phyloP scores from a whole-genome alignment of 2,888 invertebrate genomes.

The Oligia latruncula region DNA sequence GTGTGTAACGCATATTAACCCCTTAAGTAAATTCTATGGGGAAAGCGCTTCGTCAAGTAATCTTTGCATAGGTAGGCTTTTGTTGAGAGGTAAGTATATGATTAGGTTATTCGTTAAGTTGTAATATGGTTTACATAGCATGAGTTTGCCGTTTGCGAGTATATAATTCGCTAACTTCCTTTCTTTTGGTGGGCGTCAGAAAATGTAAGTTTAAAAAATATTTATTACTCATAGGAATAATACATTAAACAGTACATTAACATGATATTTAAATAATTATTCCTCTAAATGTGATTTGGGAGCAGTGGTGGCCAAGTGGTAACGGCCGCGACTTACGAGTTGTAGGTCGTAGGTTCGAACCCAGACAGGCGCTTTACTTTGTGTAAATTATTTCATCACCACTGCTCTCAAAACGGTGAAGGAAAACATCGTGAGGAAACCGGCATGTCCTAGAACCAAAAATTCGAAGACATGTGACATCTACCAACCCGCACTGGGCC shows the following conservation, averaged over 20 bases:
- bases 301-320: no score
- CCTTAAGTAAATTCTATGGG: constrained; percentile 44
- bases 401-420: no score
- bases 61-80: constrained; percentile 21
- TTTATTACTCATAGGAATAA: no score
- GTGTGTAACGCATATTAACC: constrained; percentile 26
- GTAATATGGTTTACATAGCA: background rate
- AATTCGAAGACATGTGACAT: no score
- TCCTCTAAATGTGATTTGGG: background rate
- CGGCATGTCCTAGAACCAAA: no score
- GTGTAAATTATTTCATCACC: no score
- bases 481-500: no score
- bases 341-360: no score
- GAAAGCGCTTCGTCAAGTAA: constrained; percentile 31
- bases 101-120: background rate
- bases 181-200: background rate
- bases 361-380: no score
- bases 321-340: no score
- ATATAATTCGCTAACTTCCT: background rate
- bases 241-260: no score
- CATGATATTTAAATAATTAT: background rate
- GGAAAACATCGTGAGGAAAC: no score
- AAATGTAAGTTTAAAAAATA: background rate
- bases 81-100: constrained; percentile 5
- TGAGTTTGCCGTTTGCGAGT: background rate